These are phyloP conservation scores for Atta texana DNA, from an alignment of 1,140 invertebrate species.

Conservation along the genomic window DNA sequence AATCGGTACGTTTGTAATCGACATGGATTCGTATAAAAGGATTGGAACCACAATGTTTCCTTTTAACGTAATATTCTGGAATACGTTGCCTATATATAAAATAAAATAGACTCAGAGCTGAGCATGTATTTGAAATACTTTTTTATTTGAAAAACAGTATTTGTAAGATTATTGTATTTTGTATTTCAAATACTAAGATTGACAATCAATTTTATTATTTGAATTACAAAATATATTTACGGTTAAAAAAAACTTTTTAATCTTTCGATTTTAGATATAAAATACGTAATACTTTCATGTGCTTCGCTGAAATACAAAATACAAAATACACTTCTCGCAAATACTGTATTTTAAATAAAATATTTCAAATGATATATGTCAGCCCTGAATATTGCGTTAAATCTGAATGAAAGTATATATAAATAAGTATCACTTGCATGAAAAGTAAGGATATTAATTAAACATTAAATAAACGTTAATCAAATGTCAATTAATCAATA, in stretches of 20 bases:
- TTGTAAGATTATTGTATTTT: too few species aligned
- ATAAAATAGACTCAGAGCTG: not conserved
- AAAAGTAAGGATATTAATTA: not conserved
- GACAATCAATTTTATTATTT: too few species aligned
- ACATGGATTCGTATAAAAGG: not conserved
- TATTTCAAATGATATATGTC: not conserved
- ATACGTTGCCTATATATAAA: not conserved
- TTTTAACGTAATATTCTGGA: not conserved
- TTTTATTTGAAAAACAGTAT: too few species aligned
- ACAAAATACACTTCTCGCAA: not conserved
- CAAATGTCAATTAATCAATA: not conserved
- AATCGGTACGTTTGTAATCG: constrained; percentile 11
- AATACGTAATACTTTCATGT: too few species aligned
- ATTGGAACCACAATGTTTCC: too few species aligned
- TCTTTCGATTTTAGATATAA: too few species aligned
- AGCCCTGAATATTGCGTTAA: not conserved
- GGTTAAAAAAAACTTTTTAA: too few species aligned
- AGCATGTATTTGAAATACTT: too few species aligned
- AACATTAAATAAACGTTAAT: too few species aligned
- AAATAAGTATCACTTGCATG: constrained; percentile 5
- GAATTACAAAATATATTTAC: too few species aligned
- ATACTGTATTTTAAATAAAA: not conserved
- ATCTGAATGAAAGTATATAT: not conserved
- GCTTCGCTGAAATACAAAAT: too few species aligned
- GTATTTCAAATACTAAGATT: too few species aligned